These are phyloP conservation scores for Campopleginae sp. DNA, from an alignment of 2,888 invertebrate species.

Conservation along the genomic window DNA sequence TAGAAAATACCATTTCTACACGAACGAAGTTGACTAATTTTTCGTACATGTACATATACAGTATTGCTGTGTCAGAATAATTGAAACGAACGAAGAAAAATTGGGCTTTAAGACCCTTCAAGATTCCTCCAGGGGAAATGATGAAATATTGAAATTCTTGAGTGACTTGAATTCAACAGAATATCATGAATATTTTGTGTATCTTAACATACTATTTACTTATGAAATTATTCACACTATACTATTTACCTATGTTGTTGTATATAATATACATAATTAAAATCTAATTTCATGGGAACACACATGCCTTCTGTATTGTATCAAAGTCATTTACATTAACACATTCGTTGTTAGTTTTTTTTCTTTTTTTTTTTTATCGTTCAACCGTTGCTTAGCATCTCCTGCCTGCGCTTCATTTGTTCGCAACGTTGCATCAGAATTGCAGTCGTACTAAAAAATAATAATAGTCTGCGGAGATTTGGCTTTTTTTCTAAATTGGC, in stretches of 20 bases:
- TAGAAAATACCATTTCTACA: conserved; percentile 30
- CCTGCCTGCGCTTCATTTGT: conserved; percentile 38
- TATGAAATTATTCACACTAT: conserved; percentile 72
- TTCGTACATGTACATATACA: conserved; percentile 53
- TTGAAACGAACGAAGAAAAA: conserved; percentile 15
- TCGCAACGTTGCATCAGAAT: neutral
- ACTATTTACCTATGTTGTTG: conserved; percentile 75
- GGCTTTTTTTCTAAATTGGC: neutral
- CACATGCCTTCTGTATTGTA: conserved; percentile 69
- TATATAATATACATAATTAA: conserved; percentile 73
- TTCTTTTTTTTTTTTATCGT: conserved; percentile 40
- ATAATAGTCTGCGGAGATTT: conserved; percentile 1
- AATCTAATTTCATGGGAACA: conserved; percentile 74
- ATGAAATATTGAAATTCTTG: conserved; percentile 69
- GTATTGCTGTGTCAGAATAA: conserved; percentile 46
- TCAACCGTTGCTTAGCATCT: conserved; percentile 47
- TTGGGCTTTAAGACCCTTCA: conserved; percentile 42
- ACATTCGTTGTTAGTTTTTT: conserved; percentile 19
- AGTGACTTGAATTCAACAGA: conserved; percentile 70
- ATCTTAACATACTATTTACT: conserved; percentile 72
- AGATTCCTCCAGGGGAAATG: conserved; percentile 69
- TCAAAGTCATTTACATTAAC: conserved; percentile 55
- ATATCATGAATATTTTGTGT: conserved; percentile 72
- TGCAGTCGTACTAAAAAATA: conserved; percentile 14
- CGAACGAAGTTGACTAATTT: conserved; percentile 31